Percentiles rank a stretch among this genome's conserved stretches.
phyloP scores from a whole-genome alignment of 2,797 vertebrate species.

The Gymnodraco acuticeps region DNA sequence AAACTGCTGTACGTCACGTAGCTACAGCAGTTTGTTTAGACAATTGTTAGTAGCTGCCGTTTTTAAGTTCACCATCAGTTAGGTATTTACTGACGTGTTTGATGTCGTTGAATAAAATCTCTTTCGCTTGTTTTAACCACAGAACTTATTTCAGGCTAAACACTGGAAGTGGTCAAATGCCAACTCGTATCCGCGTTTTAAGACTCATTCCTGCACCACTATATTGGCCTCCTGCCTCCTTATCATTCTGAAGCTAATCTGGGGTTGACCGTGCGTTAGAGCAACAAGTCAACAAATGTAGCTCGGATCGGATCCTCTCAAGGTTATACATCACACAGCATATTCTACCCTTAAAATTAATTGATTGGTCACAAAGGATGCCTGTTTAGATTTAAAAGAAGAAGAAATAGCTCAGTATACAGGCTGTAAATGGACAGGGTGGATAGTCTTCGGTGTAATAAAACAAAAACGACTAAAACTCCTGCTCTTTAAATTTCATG shows the following conservation, averaged over 20 bases:
- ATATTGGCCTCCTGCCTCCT: constrained; percentile 62
- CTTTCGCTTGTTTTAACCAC: no score
- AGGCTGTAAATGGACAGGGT: constrained; percentile 61
- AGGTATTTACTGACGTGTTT: no score
- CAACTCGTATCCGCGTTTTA: no score
- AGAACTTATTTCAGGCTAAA: no score
- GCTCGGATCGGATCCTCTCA: constrained; percentile 47
- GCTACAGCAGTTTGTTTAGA: no score
- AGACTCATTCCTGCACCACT: no score
- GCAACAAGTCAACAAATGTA: constrained; percentile 43
- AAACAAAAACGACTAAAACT: constrained; percentile 37
- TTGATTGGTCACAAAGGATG: constrained; percentile 87
- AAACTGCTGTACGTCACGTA: no score
- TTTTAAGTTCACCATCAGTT: no score
- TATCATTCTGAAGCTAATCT: constrained; percentile 42
- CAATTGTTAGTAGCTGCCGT: no score
- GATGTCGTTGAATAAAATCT: no score
- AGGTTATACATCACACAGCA: constrained; percentile 62
- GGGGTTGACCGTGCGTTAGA: constrained; percentile 13
- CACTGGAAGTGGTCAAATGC: no score
- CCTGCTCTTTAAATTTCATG: constrained; percentile 26
- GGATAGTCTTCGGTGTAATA: constrained; percentile 54
- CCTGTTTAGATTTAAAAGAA: constrained; percentile 37
- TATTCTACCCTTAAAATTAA: constrained; percentile 83
- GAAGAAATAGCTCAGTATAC: constrained; percentile 61